Base-by-base conservation (phyloP, 2,113 vertebrate species). In the Acrocephalus arundinaceus region DNA sequence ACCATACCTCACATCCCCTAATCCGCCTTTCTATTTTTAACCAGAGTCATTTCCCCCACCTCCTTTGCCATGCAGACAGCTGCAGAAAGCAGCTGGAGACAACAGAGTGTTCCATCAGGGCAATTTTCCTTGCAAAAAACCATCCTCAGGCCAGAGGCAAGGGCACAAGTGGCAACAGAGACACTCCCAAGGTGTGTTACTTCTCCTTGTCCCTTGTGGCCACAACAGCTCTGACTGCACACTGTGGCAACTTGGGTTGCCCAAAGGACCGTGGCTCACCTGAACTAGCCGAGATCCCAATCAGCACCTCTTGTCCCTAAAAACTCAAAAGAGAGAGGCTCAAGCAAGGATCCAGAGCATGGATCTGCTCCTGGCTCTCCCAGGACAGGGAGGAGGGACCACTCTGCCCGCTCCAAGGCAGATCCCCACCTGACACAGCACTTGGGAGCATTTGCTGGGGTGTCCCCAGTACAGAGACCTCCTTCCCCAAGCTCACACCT, bases 21-120 rank as follows among this genome's bases (percentile, higher is more conserved):
- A 90, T 85, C 49, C 9, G 48, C 55, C 54, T 8, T 94, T 70
- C 93, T 94, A 81, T 92, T 90, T 95, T 95, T 94, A 93, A 86
- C 46, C 59, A 3, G 54, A 85, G 57, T 14, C 59, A 46, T 55
- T 37, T 43, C 68, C 55, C 85, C n/a, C 41, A 43, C 63, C 73
- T 33, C 43, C 46, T 55, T 7, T 49, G 63, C 94, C 87, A 28
- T 72, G 78, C 66, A 39, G 57, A 91, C 92, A 91, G 95, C 85
- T 93, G 90, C 58, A 90, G 49, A 83, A 79, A 92, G 86, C 86
- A 83, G 83, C 86, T 94, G 93, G 72, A 79, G 76, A 68, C 51
- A 82, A 61, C 22, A 0, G 1, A 52, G 63, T 15, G 41, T 45
- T 76, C 57, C 81, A 59, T 25, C 27, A 18, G 45, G 75, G 49